phyloP scores from a whole-genome alignment of 2,888 invertebrate genomes.

The Calliscelio sp. region DNA sequence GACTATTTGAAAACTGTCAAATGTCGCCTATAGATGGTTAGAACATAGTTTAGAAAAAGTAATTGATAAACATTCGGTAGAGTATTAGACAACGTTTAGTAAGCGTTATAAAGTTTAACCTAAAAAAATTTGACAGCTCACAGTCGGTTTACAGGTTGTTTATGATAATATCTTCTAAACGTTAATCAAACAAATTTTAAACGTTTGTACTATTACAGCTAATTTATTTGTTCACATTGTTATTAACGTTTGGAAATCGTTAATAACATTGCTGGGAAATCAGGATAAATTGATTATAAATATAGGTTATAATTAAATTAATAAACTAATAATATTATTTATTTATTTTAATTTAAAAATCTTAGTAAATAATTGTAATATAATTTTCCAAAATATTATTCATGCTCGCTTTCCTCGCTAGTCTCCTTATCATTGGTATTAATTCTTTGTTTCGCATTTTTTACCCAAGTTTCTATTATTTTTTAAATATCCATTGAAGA shows the following conservation, averaged over 20 bases:
- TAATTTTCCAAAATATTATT: too few relatives aligned
- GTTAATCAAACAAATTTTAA: background rate
- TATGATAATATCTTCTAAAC: background rate
- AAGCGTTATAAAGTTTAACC: background rate
- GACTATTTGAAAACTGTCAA: background rate
- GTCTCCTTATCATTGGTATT: background rate
- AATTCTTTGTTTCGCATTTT: conserved; percentile 4
- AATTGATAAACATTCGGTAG: background rate
- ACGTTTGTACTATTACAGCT: too few relatives aligned
- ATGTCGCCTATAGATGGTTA: too few relatives aligned
- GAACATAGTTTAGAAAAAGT: background rate
- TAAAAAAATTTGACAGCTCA: background rate
- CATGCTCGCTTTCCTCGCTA: too few relatives aligned
- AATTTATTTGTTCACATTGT: too few relatives aligned
- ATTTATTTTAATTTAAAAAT: too few relatives aligned
- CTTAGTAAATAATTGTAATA: too few relatives aligned
- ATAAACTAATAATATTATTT: too few relatives aligned
- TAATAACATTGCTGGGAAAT: too few relatives aligned
- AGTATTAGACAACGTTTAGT: background rate
- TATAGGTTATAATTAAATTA: too few relatives aligned
- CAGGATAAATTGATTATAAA: too few relatives aligned
- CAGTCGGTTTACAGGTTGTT: background rate
- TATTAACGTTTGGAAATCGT: background rate
- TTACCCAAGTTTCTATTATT: conserved; percentile 7
- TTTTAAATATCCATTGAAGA: background rate